Evolutionary conservation across 30 jellyfish, hydroid and myxozoan genomes (phyloP).

Genomic region (Catostylus mosaicus): DNA sequence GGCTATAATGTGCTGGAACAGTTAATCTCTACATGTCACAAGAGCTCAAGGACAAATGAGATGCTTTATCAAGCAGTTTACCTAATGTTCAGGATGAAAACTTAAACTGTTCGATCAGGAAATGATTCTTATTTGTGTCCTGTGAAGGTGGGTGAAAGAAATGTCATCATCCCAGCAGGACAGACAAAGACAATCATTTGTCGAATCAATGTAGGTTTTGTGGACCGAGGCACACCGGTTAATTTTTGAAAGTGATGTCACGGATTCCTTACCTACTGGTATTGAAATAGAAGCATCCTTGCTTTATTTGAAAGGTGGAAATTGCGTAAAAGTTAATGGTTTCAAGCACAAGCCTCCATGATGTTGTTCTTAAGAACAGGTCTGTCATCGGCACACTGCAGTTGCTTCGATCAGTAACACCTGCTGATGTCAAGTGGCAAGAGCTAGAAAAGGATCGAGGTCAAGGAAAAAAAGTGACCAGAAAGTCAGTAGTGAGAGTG

Average conservation of each 20-base stretch:
- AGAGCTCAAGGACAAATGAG: conserved; percentile 9
- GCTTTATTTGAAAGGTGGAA: conserved; percentile 12
- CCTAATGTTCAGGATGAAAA: not conserved
- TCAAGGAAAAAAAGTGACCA: not conserved
- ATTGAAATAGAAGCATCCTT: conserved; percentile 21
- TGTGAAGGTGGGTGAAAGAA: conserved; percentile 2
- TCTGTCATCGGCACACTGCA: conserved; percentile 12
- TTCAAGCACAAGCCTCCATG: not conserved
- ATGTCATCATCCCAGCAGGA: conserved; percentile 25
- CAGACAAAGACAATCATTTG: not conserved
- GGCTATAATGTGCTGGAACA: conserved; percentile 37
- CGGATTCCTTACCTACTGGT: conserved; percentile 24
- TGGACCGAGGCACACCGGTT: conserved; percentile 23
- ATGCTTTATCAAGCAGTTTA: conserved; percentile 26
- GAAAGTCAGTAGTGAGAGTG: not conserved
- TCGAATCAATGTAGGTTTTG: conserved; percentile 30
- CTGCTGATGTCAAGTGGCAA: conserved; percentile 6
- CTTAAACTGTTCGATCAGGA: not conserved
- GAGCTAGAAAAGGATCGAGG: not conserved
- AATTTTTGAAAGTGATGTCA: conserved; percentile 27
- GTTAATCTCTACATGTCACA: conserved; percentile 8
- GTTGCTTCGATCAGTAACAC: conserved; percentile 6
- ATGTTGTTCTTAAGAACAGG: conserved; percentile 8
- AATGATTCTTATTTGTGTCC: conserved; percentile 12
- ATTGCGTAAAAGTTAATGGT: conserved; percentile 1